These are phyloP conservation scores for Cichladusa arquata DNA, from an alignment of 2,113 vertebrate genomes.

Conservation along the genomic window DNA sequence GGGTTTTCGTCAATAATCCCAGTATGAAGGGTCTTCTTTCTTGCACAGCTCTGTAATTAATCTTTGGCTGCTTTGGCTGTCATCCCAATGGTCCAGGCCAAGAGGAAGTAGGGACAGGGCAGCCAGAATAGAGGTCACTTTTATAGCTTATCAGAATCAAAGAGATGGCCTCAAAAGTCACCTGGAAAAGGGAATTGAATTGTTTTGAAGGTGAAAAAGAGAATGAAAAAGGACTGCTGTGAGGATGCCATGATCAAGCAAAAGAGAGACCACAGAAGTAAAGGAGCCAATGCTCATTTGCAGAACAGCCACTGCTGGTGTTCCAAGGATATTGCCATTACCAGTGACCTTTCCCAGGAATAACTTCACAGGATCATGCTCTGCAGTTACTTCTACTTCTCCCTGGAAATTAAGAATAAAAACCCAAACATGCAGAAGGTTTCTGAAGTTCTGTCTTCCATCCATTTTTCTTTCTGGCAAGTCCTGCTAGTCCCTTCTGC, in stretches of 20 bases:
- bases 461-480: not conserved
- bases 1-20: not conserved
- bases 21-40: not conserved
- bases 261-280: not conserved
- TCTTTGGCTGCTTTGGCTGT: not conserved
- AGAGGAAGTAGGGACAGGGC: not conserved
- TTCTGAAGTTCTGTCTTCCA: not conserved
- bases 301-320: not conserved
- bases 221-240: not conserved
- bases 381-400: not conserved
- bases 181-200: not conserved
- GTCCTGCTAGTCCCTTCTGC: not conserved
- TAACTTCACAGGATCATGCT: not conserved
- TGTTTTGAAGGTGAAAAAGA: not conserved
- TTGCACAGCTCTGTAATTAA: not conserved
- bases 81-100: not conserved
- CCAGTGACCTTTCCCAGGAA: not conserved
- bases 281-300: not conserved
- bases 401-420: not conserved
- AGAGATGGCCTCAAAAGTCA: not conserved
- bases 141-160: not conserved
- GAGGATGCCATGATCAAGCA: not conserved
- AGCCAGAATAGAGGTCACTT: not conserved
- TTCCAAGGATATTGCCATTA: not conserved
- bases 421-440: not conserved